Evolutionary conservation across 2,888 invertebrate genomes (phyloP), one percentile per base, ranked within the genome.

Genomic region (Sesia bembeciformis): DNA sequence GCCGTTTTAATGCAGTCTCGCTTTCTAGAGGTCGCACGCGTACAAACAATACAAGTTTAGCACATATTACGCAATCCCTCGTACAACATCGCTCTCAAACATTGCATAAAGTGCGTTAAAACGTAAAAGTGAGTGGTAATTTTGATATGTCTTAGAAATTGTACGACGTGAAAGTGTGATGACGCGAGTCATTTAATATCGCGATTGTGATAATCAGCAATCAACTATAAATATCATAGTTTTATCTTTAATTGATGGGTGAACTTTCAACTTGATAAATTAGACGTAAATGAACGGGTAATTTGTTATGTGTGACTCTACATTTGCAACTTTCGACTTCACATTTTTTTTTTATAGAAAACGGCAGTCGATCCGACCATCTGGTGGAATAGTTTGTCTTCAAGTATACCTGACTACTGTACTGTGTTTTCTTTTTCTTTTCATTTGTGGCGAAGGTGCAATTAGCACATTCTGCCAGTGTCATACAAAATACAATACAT

Each of bases 151-250:
- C 53, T 52, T 54, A 56, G 58, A 58, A 56, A 56, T 43, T 8
- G 52, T 42, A 7, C 42, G 39, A 40, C 43, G 57, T 62, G 67
- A 65, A 70, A 69, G 68, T 63, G 56, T 53, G 58, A 62, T 60
- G 63, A 54, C 59, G 53, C 57, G 57, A 56, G 56, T 56, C 64
- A 60, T 60, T 59, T 57, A 63, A 56, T 60, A 60, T 52, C 39
- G 39, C 7, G 50, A 50, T 39, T 39, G 39, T 50, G 38, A 50
- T 50, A 50, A 50, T 50, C 38, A 7, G 50, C 38, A 50, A 50
- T 50, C 38, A 50, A 50, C 39, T 23, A 23, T 46, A 46, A 46
- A 46, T 23, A 46, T 46, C 46, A 46, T 46, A 46, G 23, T 23
- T 23, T 23, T 23, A 23, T 23, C 23, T 23, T 7, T n/a, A n/a